Evolutionary conservation across 2,797 vertebrate genomes (phyloP).

Genomic region (Furcifer pardalis): DNA sequence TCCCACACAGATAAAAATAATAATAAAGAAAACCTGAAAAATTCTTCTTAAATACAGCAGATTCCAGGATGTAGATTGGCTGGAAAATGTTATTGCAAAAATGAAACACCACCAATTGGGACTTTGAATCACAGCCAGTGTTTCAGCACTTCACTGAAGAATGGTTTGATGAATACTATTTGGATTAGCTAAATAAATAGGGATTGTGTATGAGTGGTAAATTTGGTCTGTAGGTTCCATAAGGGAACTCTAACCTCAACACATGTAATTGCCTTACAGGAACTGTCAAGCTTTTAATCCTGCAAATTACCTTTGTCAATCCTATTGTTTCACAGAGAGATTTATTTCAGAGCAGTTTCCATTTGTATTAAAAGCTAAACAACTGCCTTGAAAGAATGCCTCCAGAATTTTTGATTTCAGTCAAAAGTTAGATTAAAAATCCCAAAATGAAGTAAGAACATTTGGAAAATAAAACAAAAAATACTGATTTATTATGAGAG

Average conservation of each 20-base stretch:
- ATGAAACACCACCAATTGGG: neutral
- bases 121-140: neutral
- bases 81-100: neutral
- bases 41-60: neutral
- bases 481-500: neutral
- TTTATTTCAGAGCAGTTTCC: neutral
- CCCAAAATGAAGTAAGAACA: neutral
- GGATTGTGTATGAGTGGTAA: conserved; percentile 54
- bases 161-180: neutral
- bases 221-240: neutral
- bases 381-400: neutral
- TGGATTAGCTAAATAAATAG: neutral
- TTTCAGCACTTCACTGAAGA: neutral
- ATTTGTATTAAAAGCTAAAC: neutral
- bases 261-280: conserved; percentile 59
- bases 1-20: neutral
- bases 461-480: conserved; percentile 5
- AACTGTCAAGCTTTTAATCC: conserved; percentile 50
- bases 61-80: neutral
- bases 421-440: neutral
- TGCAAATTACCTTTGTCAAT: conserved; percentile 43
- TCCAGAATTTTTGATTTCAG: neutral
- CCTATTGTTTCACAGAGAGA: conserved; percentile 37
- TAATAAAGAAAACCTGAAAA: neutral
- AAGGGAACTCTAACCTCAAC: conserved; percentile 44